Evolutionary conservation across 2,113 vertebrate genomes (phyloP), one percentile per base, ranked within the genome.

Genomic region (Empidonax traillii): DNA sequence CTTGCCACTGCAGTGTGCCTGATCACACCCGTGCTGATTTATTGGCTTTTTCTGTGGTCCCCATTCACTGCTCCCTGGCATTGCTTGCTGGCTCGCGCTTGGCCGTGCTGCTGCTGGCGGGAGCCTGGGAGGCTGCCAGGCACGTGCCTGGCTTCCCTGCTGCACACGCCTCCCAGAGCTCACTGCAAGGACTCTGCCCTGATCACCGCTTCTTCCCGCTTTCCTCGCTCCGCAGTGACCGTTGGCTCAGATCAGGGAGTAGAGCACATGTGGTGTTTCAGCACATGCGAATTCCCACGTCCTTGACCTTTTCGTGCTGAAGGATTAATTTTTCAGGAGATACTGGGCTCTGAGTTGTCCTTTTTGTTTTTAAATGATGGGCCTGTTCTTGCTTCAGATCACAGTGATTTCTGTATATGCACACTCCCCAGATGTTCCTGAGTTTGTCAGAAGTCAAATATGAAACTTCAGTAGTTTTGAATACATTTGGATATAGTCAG

Each of bases 121-220:
- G 83, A 31, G 41, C 24, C 93, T 93, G 92, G 95, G 85, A 33
- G 13, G 3, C 47, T 90, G 92, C 94, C 94, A 95, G 93, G 55
- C 92, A 84, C 65, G 65, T 63, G 93, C 76, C 93, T 86, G 93
- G 76, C 65, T 56, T 39, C 71, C 52, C 55, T 1, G 1, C 63
- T 8, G 24, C 86, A 51, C 9, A 4, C 28, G 15, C 65, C 77
- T 51, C 53, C 87, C 81, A 30, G 81, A 53, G 37, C 71, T 73
- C 7, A 5, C 91, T n/a, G 53, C 67, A 31, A 19, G 6, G 3
- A 0, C 81, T 37, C 66, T 21, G 55, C 77, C 0, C 0, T 14
- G 11, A 9, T 27, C 20, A 0, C 65, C 0, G 0, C 85, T 65
- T 19, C 18, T 65, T 85, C 71, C 59, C 5, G 0, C 73, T 71